phyloP scores from a whole-genome alignment of 2,888 invertebrate genomes.

The Myopa testacea region DNA sequence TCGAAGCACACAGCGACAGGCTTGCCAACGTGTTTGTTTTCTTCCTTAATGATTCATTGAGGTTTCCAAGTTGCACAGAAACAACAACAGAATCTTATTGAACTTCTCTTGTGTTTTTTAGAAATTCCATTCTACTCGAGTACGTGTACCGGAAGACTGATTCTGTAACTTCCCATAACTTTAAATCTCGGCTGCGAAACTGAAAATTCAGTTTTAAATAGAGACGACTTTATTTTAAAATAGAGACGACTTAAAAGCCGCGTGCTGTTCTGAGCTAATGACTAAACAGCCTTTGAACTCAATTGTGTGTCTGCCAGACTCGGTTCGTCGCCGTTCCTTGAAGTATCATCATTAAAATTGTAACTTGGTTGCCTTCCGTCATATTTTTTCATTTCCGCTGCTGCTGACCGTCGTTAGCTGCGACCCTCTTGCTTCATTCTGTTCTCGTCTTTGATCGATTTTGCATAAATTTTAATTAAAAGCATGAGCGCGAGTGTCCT shows the following conservation, averaged over 20 bases:
- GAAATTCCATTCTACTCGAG: background rate
- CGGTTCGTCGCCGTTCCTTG: background rate
- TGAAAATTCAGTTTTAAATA: background rate
- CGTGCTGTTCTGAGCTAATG: background rate
- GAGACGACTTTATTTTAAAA: too few relatives aligned
- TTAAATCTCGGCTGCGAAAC: background rate
- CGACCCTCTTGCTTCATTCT: background rate
- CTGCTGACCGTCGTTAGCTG: background rate
- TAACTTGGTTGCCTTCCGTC: background rate
- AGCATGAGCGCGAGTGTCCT: constrained; percentile 44
- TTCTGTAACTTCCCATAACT: background rate
- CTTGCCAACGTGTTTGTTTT: background rate
- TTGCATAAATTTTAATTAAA: constrained; percentile 63
- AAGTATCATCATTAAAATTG: constrained; percentile 28
- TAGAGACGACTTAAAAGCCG: too few relatives aligned
- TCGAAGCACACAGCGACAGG: background rate
- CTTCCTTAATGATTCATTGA: constrained; percentile 14
- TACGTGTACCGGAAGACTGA: background rate
- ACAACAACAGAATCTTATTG: background rate
- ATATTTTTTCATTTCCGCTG: background rate
- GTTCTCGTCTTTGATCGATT: constrained; percentile 52
- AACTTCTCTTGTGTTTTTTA: background rate
- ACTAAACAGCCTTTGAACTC: background rate
- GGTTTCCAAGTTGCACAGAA: background rate
- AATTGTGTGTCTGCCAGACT: background rate